Conservation (phyloP, 2,888 invertebrate genomes). For the Mesodorylaimus sp. region DNA sequence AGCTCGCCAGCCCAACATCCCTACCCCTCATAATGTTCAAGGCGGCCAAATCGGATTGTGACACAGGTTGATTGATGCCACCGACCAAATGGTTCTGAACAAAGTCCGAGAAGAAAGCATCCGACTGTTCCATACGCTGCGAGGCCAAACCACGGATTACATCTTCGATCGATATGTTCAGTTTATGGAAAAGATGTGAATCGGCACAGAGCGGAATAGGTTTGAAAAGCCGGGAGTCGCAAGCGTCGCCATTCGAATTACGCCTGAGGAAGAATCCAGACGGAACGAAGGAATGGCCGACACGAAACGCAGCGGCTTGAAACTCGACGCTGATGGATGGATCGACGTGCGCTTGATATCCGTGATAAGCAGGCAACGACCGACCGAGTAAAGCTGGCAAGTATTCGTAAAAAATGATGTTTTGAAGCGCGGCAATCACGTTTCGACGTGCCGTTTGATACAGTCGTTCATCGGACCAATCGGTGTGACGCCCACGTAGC, state of each 20-base stretch:
- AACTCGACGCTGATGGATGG: conserved; percentile 3
- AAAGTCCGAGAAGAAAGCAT: conserved; percentile 2
- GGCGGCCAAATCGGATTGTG: conserved; percentile 43
- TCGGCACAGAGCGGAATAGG: too few relatives aligned
- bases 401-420: conserved; percentile 10
- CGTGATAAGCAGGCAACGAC: too few relatives aligned
- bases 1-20: conserved; percentile 44
- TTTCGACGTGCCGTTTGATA: conserved; percentile 25
- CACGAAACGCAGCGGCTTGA: conserved; percentile 8
- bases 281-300: conserved; percentile 8
- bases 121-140: conserved; percentile 4
- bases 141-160: conserved; percentile 2
- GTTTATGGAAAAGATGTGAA: too few relatives aligned
- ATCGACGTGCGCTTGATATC: conserved; percentile 5
- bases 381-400: too few relatives aligned
- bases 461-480: conserved; percentile 20
- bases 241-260: too few relatives aligned
- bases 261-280: conserved; percentile 4
- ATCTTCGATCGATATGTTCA: too few relatives aligned
- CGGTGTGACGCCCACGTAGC: conserved; percentile 11
- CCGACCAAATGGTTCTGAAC: conserved; percentile 5
- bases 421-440: conserved; percentile 26
- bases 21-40: conserved; percentile 41
- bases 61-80: conserved; percentile 31
- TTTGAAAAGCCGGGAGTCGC: too few relatives aligned